Conservation (phyloP, 2,888 invertebrate species). For the Melieria omissa region DNA sequence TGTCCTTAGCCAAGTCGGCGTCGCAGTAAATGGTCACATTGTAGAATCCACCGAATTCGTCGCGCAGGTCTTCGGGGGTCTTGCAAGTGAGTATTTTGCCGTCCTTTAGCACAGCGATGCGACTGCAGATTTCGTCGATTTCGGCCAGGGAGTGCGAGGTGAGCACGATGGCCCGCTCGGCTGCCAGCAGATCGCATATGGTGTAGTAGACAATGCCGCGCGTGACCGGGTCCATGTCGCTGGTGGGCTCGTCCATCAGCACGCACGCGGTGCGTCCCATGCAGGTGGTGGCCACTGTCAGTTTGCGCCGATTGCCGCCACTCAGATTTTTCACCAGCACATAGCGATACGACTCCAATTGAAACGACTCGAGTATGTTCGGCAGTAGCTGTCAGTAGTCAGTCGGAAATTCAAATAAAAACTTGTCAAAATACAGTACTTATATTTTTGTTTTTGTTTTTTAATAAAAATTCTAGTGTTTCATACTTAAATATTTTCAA, state of each 20-base stretch:
- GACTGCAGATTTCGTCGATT: constrained; percentile 65
- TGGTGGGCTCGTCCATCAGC: constrained; percentile 81
- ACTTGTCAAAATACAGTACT: constrained; percentile 38
- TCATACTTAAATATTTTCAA: constrained; percentile 43
- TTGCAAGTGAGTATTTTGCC: constrained; percentile 64
- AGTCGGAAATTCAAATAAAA: constrained; percentile 33
- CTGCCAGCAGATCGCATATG: constrained; percentile 59
- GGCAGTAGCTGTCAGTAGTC: constrained; percentile 51
- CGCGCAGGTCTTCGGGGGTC: constrained; percentile 59
- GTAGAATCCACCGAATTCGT: constrained; percentile 63
- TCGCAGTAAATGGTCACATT: constrained; percentile 62
- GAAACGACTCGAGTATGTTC: constrained; percentile 60
- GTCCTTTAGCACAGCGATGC: constrained; percentile 64
- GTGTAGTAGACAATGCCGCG: constrained; percentile 64
- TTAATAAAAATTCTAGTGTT: constrained; percentile 36
- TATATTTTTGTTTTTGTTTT: constrained; percentile 35
- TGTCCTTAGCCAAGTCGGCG: constrained; percentile 49
- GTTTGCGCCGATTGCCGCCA: constrained; percentile 81
- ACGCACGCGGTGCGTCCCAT: constrained; percentile 79
- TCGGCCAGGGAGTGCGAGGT: constrained; percentile 67
- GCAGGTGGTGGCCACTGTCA: constrained; percentile 81
- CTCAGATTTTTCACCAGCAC: constrained; percentile 65
- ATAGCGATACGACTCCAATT: constrained; percentile 62
- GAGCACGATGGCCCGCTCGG: constrained; percentile 62
- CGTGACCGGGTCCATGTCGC: constrained; percentile 75